Percentiles rank a stretch among this genome's conserved stretches.
Evolutionary conservation across 2,888 invertebrate species (phyloP).

Genomic region (Ethmia dodecea): DNA sequence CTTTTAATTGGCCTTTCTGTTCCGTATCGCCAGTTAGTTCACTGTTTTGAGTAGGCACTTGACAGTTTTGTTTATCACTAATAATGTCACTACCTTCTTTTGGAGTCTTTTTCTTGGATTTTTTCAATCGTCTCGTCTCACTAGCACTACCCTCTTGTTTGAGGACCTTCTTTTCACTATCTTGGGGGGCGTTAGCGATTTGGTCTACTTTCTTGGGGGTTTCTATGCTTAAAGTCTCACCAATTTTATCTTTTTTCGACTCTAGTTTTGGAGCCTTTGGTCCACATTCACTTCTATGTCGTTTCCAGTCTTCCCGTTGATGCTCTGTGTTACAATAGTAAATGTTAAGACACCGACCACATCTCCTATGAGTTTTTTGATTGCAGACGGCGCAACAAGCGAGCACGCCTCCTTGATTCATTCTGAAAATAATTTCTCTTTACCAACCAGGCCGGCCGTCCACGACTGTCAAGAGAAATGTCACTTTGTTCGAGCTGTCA

Average conservation of each 20-base stretch:
- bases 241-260: slow-evolving; percentile 41
- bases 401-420: slow-evolving; percentile 65
- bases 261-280: slow-evolving; percentile 56
- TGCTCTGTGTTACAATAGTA: slow-evolving; percentile 90
- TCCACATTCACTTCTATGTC: slow-evolving; percentile 81
- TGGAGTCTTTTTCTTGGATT: slow-evolving; percentile 38
- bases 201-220: slow-evolving; percentile 33
- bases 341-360: slow-evolving; percentile 84
- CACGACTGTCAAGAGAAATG: slow-evolving; percentile 39
- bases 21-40: not conserved
- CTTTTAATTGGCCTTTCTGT: slow-evolving; percentile 25
- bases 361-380: slow-evolving; percentile 80
- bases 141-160: slow-evolving; percentile 30
- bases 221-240: slow-evolving; percentile 27
- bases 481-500: slow-evolving; percentile 22
- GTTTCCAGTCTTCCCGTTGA: slow-evolving; percentile 88
- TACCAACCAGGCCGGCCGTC: slow-evolving; percentile 45
- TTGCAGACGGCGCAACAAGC: slow-evolving; percentile 80
- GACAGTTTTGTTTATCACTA: slow-evolving; percentile 47
- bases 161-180: slow-evolving; percentile 23
- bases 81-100: slow-evolving; percentile 41
- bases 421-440: slow-evolving; percentile 51
- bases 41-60: slow-evolving; percentile 17
- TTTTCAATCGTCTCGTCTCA: slow-evolving; percentile 41
- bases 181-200: slow-evolving; percentile 27